Base-by-base conservation (phyloP, 1,140 invertebrate species). In the Diprion similis region DNA sequence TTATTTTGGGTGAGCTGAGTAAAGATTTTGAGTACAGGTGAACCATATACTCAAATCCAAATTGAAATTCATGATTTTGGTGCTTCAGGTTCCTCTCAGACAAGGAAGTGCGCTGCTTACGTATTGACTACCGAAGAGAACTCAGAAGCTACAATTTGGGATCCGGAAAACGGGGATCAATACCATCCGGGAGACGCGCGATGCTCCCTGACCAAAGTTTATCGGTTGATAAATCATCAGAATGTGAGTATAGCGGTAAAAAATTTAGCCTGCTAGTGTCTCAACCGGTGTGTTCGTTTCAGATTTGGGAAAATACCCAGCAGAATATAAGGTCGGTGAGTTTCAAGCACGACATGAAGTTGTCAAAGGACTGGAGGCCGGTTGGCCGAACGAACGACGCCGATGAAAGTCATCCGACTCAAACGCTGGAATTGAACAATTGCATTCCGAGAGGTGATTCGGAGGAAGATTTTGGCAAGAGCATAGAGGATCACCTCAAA, bases 241-340 rank as follows among this genome's bases (percentile, higher is more conserved):
- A 84, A 83, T 64, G 87, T 87, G 73, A 78, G 80, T 82, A 78
- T 66, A 64, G 24, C 24, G 24, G 24, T 37, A 37, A 37, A 37
- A 37, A 37, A 1, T 37, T 37, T 37, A 37, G 6, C 24, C 24
- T 6, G 24, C 2, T 37, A 37, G 24, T 6, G 24, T 37, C 6
- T 18, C 59, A 72, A 59, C 8, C 9, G 11, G 24, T 15, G 11
- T 0, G 46, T 13, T 72, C 9, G 47, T 76, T 75, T 37, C 37
- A 88, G 87, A 81, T 87, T 37, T 88, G 87, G 87, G 84, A 85
- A 51, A 88, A 88, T 68, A 79, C 82, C 19, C 86, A 86, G 74
- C 86, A 81, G 71, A 80, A 80, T 0, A 64, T 71, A 19, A 68
- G 83, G 11, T 82, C 87, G 3, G 70, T 78, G 24, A 83, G 81